Conservation (phyloP, 1,140 invertebrate species). For the Trachymyrmex septentrionalis region DNA sequence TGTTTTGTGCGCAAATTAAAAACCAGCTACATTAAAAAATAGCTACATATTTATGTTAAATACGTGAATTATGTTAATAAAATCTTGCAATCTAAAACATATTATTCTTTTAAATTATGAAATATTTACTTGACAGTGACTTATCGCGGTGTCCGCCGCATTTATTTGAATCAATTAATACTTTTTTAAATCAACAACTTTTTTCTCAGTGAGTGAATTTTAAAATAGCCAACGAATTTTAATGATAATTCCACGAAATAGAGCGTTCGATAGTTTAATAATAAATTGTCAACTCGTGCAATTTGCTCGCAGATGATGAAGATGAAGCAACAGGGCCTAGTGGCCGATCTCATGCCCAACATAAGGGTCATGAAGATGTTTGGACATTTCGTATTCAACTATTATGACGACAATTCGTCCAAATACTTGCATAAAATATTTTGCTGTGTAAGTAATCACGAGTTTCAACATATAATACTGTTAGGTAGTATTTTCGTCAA, state of each 20-base stretch:
- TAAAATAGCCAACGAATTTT: slow-evolving; percentile 10
- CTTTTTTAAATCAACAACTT: too few species aligned
- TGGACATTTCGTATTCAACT: slow-evolving; percentile 93
- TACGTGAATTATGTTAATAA: too few species aligned
- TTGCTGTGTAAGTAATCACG: slow-evolving; percentile 81
- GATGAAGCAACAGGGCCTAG: slow-evolving; percentile 89
- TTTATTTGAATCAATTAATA: too few species aligned
- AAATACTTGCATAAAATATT: slow-evolving; percentile 83
- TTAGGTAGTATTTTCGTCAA: neutral
- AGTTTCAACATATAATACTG: neutral
- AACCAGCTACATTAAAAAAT: neutral
- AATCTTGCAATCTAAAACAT: too few species aligned
- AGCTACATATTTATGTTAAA: too few species aligned
- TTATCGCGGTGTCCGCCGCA: too few species aligned
- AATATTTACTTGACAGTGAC: too few species aligned
- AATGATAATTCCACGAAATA: neutral
- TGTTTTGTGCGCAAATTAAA: neutral
- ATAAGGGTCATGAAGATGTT: slow-evolving; percentile 92
- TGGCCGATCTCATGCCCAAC: slow-evolving; percentile 93
- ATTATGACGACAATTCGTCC: slow-evolving; percentile 87
- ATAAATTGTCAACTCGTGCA: neutral
- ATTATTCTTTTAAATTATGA: too few species aligned
- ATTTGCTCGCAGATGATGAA: slow-evolving; percentile 87
- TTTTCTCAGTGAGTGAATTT: neutral
- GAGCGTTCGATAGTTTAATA: neutral